phyloP scores from a whole-genome alignment of 2,113 vertebrate genomes.

The Poeciliopsis retropinna region DNA sequence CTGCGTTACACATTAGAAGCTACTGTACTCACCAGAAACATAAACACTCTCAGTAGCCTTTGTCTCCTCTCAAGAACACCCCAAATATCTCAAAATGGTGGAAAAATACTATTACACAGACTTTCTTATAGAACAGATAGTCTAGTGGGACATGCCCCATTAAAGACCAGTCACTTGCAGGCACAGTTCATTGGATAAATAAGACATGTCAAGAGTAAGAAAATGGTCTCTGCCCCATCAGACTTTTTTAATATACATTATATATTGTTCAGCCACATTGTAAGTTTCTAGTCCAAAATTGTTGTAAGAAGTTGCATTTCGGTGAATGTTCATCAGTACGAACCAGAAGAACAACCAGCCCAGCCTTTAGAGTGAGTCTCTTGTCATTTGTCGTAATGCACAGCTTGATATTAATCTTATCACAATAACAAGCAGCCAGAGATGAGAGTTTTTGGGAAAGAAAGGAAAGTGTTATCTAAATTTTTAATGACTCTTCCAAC shows the following conservation, averaged over 20 bases:
- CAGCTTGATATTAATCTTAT: slow-evolving; percentile 74
- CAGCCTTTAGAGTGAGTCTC: slow-evolving; percentile 40
- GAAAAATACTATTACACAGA: slow-evolving; percentile 32
- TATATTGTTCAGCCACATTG: too few species aligned
- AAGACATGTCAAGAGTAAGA: slow-evolving; percentile 6
- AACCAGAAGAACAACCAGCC: slow-evolving; percentile 38
- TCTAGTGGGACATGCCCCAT: slow-evolving; percentile 55
- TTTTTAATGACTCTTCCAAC: slow-evolving; percentile 73
- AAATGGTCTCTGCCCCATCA: neutral
- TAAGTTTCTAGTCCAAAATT: neutral
- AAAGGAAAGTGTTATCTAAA: slow-evolving; percentile 69
- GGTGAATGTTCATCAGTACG: neutral
- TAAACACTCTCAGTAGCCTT: slow-evolving; percentile 74
- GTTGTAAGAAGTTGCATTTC: neutral
- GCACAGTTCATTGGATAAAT: slow-evolving; percentile 30
- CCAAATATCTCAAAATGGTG: slow-evolving; percentile 60
- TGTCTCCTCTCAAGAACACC: slow-evolving; percentile 61
- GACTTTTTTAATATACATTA: slow-evolving; percentile 10
- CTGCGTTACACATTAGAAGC: slow-evolving; percentile 75
- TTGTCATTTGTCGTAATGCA: slow-evolving; percentile 63
- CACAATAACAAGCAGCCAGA: slow-evolving; percentile 64
- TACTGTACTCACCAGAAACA: slow-evolving; percentile 63
- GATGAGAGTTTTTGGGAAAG: slow-evolving; percentile 47
- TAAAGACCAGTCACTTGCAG: slow-evolving; percentile 50
- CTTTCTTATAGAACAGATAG: slow-evolving; percentile 47